These are phyloP conservation scores for Nycticryphes semicollaris DNA, from an alignment of 2,113 vertebrate genomes.

Conservation along the genomic window DNA sequence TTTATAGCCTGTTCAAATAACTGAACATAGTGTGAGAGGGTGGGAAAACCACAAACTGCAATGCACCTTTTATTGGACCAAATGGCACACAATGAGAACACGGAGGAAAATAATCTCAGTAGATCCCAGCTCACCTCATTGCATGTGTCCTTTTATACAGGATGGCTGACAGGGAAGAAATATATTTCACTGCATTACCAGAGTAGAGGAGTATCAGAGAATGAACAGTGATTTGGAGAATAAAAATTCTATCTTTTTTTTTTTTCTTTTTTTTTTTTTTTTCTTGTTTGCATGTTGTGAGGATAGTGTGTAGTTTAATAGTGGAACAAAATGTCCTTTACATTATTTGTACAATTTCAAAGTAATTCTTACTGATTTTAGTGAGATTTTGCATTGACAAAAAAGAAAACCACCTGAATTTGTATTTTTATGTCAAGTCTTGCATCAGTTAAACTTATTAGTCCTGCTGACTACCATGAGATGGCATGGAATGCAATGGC, in stretches of 20 bases:
- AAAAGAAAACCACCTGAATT: neutral
- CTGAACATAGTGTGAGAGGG: neutral
- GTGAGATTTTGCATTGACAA: neutral
- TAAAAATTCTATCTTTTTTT: rapidly evolving
- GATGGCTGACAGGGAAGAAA: neutral
- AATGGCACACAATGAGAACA: neutral
- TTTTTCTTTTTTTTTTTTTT: neutral
- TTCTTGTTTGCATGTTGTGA: neutral
- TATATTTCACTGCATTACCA: neutral
- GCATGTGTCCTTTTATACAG: neutral
- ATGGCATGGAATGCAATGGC: neutral
- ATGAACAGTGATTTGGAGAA: neutral
- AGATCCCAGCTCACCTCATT: neutral
- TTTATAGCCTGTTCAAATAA: neutral
- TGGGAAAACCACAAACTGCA: neutral
- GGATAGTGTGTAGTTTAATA: neutral
- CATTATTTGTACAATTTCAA: neutral
- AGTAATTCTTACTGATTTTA: neutral
- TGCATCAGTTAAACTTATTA: neutral
- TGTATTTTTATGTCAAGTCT: neutral
- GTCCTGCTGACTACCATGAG: neutral
- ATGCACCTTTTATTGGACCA: neutral
- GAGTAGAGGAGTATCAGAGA: neutral
- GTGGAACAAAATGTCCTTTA: neutral
- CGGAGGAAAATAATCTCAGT: neutral